Conservation (phyloP, 1,140 invertebrate genomes). For the Caerostris extrusa region DNA sequence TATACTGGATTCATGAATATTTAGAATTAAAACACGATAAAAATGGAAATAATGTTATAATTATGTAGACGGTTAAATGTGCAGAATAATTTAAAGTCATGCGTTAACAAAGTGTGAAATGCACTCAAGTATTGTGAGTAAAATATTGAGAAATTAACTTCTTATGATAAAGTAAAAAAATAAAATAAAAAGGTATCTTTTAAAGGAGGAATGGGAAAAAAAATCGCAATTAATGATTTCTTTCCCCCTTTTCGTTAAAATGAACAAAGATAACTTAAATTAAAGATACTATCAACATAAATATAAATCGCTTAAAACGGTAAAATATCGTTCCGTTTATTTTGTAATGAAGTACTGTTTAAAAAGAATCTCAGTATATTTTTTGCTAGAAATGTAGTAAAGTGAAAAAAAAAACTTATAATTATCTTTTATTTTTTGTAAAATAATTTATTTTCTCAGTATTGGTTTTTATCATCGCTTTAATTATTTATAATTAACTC, state of each 20-base stretch:
- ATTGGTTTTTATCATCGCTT: too few relatives aligned
- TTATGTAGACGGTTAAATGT: background rate
- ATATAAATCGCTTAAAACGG: background rate
- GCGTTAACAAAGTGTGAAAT: background rate
- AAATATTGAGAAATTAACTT: background rate
- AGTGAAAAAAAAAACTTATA: too few relatives aligned
- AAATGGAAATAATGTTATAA: background rate
- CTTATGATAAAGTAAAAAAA: background rate
- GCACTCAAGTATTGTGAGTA: background rate
- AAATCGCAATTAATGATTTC: background rate
- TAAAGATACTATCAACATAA: conserved; percentile 44
- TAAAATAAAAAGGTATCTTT: background rate
- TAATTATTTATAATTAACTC: too few relatives aligned
- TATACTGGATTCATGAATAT: too few relatives aligned
- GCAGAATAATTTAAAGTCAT: background rate
- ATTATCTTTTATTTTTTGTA: too few relatives aligned
- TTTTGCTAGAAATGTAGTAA: too few relatives aligned
- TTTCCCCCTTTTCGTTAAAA: background rate
- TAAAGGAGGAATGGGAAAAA: background rate
- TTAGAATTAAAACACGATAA: background rate
- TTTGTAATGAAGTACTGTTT: background rate
- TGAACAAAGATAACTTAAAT: background rate
- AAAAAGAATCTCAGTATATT: too few relatives aligned
- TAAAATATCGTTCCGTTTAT: background rate
- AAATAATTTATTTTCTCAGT: too few relatives aligned